phyloP scores from a whole-genome alignment of 2,888 invertebrate genomes.

The Colostygia pectinataria region DNA sequence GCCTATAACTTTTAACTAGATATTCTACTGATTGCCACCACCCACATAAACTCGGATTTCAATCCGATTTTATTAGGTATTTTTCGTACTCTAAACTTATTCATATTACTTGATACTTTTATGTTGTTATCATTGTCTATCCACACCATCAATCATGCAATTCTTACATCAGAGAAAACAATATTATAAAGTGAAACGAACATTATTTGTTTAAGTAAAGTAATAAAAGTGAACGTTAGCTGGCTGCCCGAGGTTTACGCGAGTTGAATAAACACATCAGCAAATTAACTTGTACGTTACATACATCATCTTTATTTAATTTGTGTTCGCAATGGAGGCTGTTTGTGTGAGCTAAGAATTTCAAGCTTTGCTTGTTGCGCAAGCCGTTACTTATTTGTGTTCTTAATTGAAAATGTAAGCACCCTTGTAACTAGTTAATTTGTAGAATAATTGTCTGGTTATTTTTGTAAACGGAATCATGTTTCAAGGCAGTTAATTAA shows the following conservation, averaged over 20 bases:
- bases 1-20: too few species aligned
- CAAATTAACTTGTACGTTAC: constrained; percentile 9
- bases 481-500: too few species aligned
- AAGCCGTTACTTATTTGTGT: constrained; percentile 5
- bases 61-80: too few species aligned
- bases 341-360: not conserved
- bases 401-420: constrained; percentile 5
- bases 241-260: not conserved
- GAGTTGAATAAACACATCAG: constrained; percentile 10
- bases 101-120: too few species aligned
- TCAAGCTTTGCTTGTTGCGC: constrained; percentile 6
- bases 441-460: too few species aligned
- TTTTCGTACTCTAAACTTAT: too few species aligned
- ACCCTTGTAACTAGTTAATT: too few species aligned
- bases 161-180: constrained; percentile 7
- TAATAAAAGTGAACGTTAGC: constrained; percentile 19
- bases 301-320: constrained; percentile 13
- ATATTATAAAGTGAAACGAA: constrained; percentile 5
- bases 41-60: too few species aligned
- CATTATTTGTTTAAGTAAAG: constrained; percentile 14
- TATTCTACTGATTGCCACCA: too few species aligned
- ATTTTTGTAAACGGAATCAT: too few species aligned
- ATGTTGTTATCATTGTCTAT: too few species aligned
- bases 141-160: not conserved
- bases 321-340: constrained; percentile 8